Evolutionary conservation across 2,797 vertebrate species (phyloP), one percentile per base, ranked within the genome.

Genomic region (Todus mexicanus): DNA sequence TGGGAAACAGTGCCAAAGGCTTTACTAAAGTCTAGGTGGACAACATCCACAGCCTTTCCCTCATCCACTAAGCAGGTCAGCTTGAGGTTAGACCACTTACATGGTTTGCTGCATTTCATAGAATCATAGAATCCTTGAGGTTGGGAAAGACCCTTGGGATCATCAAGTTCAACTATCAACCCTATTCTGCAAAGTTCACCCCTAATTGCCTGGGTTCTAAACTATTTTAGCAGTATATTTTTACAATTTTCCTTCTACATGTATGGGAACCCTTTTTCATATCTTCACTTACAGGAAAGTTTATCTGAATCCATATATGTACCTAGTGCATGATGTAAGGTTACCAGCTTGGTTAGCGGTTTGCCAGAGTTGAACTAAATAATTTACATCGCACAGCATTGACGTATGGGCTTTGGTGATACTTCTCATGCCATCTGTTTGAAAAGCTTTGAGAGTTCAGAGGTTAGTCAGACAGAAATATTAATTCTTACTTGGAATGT

Each of bases 321-420:
- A 83, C 16, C 45, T 68, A 73, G 35, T 31, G 15, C 18, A 38
- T 65, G 35, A 85, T 31, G 22, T n/a, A 80, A 89, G 23, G 22
- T 93, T 95, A 76, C 93, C 54, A 68, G 19, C 26, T 93, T 90
- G 63, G 54, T 90, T 93, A 95, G 70, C 84, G 87, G 59, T 59
- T 76, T 93, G 47, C 79, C 71, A 81, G 45, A 79, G 84, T 82
- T 91, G 78, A 87, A 61, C 87, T 91, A 95, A 91, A 92, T 93
- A 87, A 93, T 84, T 94, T 93, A 94, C 33, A 94, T 85, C 73
- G 64, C 54, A 71, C 21, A 45, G 45, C 47, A 94, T 68, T 89
- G 93, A 93, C 38, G 76, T 66, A 63, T 23, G 51, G 22, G 77
- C 81, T 96, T 95, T 97, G 87, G 64, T 74, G 93, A 94, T 22